Evolutionary conservation across 2,888 invertebrate genomes (phyloP).

Genomic region (Parnassius mnemosyne): DNA sequence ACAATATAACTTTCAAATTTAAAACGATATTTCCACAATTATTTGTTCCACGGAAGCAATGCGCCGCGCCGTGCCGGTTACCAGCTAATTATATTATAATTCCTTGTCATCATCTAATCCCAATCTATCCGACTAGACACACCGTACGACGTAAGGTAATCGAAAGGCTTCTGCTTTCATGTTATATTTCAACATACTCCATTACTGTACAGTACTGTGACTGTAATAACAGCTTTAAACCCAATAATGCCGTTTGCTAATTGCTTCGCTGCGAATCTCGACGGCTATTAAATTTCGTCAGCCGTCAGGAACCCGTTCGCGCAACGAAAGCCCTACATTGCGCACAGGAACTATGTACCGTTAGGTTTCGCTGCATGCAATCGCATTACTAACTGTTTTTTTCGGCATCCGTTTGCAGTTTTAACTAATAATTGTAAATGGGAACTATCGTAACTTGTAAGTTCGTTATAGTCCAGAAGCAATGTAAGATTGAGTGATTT

Average conservation of each 20-base stretch:
- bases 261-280: conserved; percentile 49
- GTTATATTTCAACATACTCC: too few relatives aligned
- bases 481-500: too few relatives aligned
- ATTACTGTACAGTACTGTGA: neutral
- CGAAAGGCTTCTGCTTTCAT: conserved; percentile 3
- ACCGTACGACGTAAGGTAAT: neutral
- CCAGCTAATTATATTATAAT: too few relatives aligned
- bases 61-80: too few relatives aligned
- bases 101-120: too few relatives aligned
- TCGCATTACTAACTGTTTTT: conserved; percentile 18
- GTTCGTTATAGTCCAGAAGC: too few relatives aligned
- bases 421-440: too few relatives aligned
- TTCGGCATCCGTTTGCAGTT: neutral
- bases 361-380: conserved; percentile 20
- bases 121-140: too few relatives aligned
- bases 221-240: conserved; percentile 34
- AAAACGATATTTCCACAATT: too few relatives aligned
- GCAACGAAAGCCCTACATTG: conserved; percentile 27
- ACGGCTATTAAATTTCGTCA: conserved; percentile 56
- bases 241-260: conserved; percentile 53
- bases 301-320: conserved; percentile 31
- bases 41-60: too few relatives aligned
- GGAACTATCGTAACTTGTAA: too few relatives aligned
- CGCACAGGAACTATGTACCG: conserved; percentile 28
- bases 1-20: too few relatives aligned